phyloP scores from a whole-genome alignment of 2,888 invertebrate genomes.

The Phytoseiulus persimilis region DNA sequence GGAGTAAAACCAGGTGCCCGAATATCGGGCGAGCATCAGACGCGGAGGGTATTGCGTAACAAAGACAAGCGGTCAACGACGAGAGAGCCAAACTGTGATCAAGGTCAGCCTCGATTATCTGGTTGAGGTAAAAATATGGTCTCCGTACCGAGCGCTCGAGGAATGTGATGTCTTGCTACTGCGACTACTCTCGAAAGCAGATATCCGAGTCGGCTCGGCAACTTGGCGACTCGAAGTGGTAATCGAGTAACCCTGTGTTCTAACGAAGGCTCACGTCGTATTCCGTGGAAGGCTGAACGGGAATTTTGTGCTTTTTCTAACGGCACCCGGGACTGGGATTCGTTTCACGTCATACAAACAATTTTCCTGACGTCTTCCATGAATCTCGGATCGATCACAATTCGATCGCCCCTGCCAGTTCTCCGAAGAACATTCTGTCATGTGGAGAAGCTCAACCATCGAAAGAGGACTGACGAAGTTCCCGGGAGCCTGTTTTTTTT shows the following conservation, averaged over 20 bases:
- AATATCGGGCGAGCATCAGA: not conserved
- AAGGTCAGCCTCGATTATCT: not conserved
- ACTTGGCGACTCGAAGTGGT: not conserved
- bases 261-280: not conserved
- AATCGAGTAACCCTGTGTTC: not conserved
- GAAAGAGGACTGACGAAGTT: no score
- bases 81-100: not conserved
- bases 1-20: not conserved
- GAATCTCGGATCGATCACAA: not conserved
- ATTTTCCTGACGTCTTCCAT: not conserved
- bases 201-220: not conserved
- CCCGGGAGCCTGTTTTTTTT: no score
- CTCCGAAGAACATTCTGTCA: no score
- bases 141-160: not conserved
- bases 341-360: not conserved
- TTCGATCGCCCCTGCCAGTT: not conserved
- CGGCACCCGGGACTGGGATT: not conserved
- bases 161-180: not conserved
- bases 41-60: not conserved
- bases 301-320: not conserved
- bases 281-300: not conserved
- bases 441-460: no score
- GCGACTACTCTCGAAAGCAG: not conserved
- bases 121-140: not conserved
- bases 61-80: not conserved